A percentile compares a stretch with the other conserved stretches of the same genome.
Conservation (phyloP, 92 coral and sea anemone species). For the Siderastrea siderea region DNA sequence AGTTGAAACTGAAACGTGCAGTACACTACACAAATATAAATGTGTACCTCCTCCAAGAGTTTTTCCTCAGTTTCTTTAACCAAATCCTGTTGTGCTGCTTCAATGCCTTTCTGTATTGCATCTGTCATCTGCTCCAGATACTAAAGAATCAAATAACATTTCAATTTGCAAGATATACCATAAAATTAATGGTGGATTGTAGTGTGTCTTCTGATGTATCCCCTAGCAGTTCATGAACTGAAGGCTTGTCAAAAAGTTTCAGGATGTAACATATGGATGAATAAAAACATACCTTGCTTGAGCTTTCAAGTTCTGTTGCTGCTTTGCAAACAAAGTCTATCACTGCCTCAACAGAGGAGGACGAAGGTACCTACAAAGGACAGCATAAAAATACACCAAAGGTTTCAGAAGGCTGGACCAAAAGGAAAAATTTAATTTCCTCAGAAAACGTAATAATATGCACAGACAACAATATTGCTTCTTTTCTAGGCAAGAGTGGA, state of each 20-base stretch:
- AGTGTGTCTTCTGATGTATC: not conserved
- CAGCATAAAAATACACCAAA: no score
- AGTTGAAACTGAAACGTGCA: not conserved
- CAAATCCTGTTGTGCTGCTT: conserved; percentile 94
- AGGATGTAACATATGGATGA: not conserved
- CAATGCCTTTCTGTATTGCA: conserved; percentile 91
- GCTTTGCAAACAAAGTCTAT: conserved; percentile 85
- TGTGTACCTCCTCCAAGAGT: conserved; percentile 89
- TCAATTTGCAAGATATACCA: not conserved
- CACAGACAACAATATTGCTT: no score
- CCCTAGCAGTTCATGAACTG: not conserved
- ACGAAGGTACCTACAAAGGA: conserved; percentile 57
- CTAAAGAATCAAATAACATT: conserved; percentile 42
- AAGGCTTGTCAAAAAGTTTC: not conserved
- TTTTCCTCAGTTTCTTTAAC: conserved; percentile 93
- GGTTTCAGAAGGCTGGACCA: not conserved
- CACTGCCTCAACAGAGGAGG: conserved; percentile 75
- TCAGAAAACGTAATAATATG: no score
- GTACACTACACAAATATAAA: not conserved
- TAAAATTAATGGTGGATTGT: not conserved
- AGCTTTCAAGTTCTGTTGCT: conserved; percentile 91
- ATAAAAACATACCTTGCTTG: conserved; percentile 83
- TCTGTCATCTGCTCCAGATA: conserved; percentile 97
- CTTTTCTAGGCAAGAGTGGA: no score
- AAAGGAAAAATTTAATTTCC: no score